These are phyloP conservation scores for Plectrocnemia conspersa DNA, from an alignment of 1,140 invertebrate species.

Conservation along the genomic window DNA sequence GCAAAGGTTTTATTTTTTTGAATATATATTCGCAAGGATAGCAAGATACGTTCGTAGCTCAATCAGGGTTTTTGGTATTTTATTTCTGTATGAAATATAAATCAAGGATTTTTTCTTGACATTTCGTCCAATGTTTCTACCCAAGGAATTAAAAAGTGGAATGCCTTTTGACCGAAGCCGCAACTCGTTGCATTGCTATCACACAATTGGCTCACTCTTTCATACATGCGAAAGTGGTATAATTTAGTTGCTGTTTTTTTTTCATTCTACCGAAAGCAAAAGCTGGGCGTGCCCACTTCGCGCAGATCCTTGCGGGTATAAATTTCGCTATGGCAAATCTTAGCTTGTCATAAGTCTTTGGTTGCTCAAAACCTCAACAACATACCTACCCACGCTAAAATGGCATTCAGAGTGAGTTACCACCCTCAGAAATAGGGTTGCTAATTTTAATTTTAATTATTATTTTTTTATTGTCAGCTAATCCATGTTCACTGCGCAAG, in stretches of 20 bases:
- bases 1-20: too few species aligned
- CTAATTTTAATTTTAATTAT: neutral
- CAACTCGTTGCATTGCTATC: neutral
- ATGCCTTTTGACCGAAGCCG: neutral
- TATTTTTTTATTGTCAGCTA: too few species aligned
- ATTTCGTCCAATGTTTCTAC: neutral
- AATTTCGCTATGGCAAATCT: conserved; percentile 5
- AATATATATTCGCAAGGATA: too few species aligned
- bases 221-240: conserved; percentile 21
- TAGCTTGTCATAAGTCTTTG: conserved; percentile 17
- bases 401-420: conserved; percentile 21
- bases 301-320: conserved; percentile 18
- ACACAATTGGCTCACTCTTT: neutral
- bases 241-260: conserved; percentile 10
- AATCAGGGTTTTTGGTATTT: neutral
- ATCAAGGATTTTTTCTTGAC: neutral
- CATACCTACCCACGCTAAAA: conserved; percentile 1
- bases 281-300: conserved; percentile 9
- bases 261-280: conserved; percentile 14
- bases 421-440: neutral
- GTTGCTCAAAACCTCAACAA: conserved; percentile 16
- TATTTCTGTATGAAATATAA: neutral
- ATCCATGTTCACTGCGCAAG: too few species aligned
- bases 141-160: neutral
- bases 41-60: too few species aligned